Conservation (phyloP, 2,113 vertebrate genomes). For the Oryzias woworae region DNA sequence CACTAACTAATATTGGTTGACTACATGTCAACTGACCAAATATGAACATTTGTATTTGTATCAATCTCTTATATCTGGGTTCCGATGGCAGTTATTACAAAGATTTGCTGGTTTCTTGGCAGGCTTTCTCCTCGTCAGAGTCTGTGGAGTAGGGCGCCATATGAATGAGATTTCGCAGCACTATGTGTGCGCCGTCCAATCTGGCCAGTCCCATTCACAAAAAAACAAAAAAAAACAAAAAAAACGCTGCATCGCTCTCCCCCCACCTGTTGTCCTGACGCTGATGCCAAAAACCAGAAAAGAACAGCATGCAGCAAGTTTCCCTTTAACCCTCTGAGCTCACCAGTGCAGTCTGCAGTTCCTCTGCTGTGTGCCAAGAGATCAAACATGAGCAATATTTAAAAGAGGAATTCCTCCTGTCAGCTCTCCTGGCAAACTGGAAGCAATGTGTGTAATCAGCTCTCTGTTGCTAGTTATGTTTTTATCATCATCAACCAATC, state of each 20-base stretch:
- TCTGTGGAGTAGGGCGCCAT: slow-evolving; percentile 28
- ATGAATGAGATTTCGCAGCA: slow-evolving; percentile 58
- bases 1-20: too few relatives aligned
- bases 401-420: slow-evolving; percentile 46
- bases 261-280: slow-evolving; percentile 47
- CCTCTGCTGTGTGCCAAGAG: slow-evolving; percentile 32
- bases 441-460: slow-evolving; percentile 31
- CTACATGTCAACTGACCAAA: too few relatives aligned
- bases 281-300: slow-evolving; percentile 41
- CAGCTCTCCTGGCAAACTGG: slow-evolving; percentile 24
- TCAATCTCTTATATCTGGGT: background rate
- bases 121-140: slow-evolving; percentile 31
- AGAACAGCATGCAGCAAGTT: slow-evolving; percentile 29
- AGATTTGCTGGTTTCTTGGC: slow-evolving; percentile 45
- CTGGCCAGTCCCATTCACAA: slow-evolving; percentile 64
- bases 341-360: slow-evolving; percentile 33
- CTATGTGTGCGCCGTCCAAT: slow-evolving; percentile 45
- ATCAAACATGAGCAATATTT: slow-evolving; percentile 47
- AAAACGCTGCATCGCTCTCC: slow-evolving; percentile 42
- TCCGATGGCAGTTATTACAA: slow-evolving; percentile 27
- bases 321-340: slow-evolving; percentile 35
- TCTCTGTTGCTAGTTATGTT: slow-evolving; percentile 10
- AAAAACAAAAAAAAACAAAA: slow-evolving; percentile 6
- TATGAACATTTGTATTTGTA: too few relatives aligned
- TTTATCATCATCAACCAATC: slow-evolving; percentile 25